Base-by-base conservation (phyloP, 2,888 invertebrate species). In the Drosophila falleni region DNA sequence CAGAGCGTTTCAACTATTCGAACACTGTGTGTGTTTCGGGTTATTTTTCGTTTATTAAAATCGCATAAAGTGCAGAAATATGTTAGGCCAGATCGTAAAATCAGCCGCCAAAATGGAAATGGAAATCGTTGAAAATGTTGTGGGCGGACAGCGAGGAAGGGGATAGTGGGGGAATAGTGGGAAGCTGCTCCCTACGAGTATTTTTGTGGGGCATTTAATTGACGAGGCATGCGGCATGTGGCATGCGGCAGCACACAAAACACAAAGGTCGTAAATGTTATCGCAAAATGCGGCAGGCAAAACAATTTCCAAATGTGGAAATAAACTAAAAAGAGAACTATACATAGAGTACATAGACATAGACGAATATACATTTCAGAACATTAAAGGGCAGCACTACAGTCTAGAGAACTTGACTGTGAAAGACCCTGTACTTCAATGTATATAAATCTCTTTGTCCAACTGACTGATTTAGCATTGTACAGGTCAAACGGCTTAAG, bases 51-150 rank as follows among this genome's bases (percentile, higher is more conserved):
- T 88, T 84, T 87, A 87, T 88, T 86, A 88, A 88, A 88, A 78
- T 87, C 87, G 74, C 81, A 87, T 87, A 87, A 87, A 87, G 84
- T 88, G 89, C 86, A 78, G 84, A 87, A 88, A 84, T 84, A 77
- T 87, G 87, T 86, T 70, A 55, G 76, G 62, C 31, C 60, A 61
- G 80, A 66, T 76, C 85, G 72, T 85, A 85, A 85, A 85, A 82
- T 23, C 67, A 42, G 47, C 49, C 49, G 62, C 66, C 55, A 70
- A 23, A 23, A 23, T 23, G 23, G 23, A 46, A 82, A 78, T 84
- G 71, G 71, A 81, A 80, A 75, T 75, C 65, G 63, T 59, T 44
- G 35, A 15, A 29, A 35, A 31, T 64, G 64, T 70, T 72, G 78
- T 58, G 47, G 55, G 54, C 42, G 41, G 16, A 19, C 13, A n/a